A percentile compares a stretch with the other conserved stretches of the same genome.
Evolutionary conservation across 2,888 invertebrate genomes (phyloP).

Genomic region (Sussaba pulchella): DNA sequence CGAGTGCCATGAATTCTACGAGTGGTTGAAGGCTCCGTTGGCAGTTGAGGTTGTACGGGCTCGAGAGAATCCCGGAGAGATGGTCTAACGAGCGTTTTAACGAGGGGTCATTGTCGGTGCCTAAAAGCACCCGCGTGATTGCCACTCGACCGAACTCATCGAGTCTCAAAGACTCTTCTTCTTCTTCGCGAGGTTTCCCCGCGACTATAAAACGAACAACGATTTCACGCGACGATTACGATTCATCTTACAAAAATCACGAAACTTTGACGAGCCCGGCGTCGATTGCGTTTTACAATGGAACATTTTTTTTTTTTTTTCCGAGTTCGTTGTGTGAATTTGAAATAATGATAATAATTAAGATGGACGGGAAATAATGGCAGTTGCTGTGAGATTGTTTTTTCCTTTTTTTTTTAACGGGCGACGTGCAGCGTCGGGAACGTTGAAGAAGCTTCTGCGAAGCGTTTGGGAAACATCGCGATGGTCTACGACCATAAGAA

Average conservation of each 20-base stretch:
- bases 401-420: constrained; percentile 13
- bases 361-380: constrained; percentile 30
- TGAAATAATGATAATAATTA: background rate
- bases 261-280: constrained; percentile 36
- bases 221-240: constrained; percentile 11
- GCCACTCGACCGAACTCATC: constrained; percentile 64
- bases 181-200: background rate
- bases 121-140: constrained; percentile 67
- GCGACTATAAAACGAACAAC: constrained; percentile 13
- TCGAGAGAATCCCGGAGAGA: constrained; percentile 64
- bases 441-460: background rate
- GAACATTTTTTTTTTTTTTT: too few species aligned
- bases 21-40: constrained; percentile 55
- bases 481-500: constrained; percentile 46
- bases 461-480: background rate
- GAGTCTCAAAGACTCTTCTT: constrained; percentile 60
- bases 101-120: constrained; percentile 67
- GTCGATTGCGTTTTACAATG: constrained; percentile 20
- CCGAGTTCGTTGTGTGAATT: constrained; percentile 23
- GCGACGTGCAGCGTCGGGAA: background rate
- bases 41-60: constrained; percentile 61
- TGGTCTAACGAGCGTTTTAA: constrained; percentile 65
- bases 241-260: constrained; percentile 33
- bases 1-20: constrained; percentile 55
- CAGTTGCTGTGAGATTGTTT: background rate